Evolutionary conservation across 2,797 vertebrate genomes (phyloP).

Genomic region (Crenichthys baileyi): DNA sequence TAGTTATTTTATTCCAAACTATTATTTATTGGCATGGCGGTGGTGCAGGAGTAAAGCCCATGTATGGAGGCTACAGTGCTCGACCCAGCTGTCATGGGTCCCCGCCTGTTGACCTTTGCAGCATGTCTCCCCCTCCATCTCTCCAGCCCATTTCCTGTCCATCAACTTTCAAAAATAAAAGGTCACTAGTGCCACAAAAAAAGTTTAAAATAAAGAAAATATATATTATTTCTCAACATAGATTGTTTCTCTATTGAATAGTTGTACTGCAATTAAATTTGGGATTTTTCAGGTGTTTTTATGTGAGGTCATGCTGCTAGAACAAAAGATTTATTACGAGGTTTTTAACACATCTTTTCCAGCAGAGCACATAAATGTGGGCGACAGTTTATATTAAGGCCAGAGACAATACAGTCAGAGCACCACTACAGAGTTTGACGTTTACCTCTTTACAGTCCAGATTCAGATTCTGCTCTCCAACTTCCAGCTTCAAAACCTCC

Average conservation of each 20-base stretch:
- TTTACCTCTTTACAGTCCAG: slow-evolving; percentile 95
- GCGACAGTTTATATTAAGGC: not conserved
- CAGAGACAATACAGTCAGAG: not conserved
- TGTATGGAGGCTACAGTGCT: too few species aligned
- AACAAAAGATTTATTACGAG: not conserved
- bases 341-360: slow-evolving; percentile 1
- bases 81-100: too few species aligned
- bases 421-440: not conserved
- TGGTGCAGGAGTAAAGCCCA: too few species aligned
- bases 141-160: too few species aligned
- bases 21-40: too few species aligned
- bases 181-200: too few species aligned
- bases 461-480: slow-evolving; percentile 89
- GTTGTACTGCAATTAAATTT: not conserved
- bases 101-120: too few species aligned
- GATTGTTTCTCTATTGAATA: not conserved
- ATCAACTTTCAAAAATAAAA: too few species aligned
- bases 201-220: too few species aligned
- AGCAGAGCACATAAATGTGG: not conserved
- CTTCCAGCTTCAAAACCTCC: slow-evolving; percentile 94
- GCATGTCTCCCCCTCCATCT: too few species aligned
- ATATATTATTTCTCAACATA: not conserved
- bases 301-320: not conserved
- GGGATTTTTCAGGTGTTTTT: not conserved
- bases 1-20: not conserved